Evolutionary conservation across 2,888 invertebrate species (phyloP).

Genomic region (Parascotia fuliginaria): DNA sequence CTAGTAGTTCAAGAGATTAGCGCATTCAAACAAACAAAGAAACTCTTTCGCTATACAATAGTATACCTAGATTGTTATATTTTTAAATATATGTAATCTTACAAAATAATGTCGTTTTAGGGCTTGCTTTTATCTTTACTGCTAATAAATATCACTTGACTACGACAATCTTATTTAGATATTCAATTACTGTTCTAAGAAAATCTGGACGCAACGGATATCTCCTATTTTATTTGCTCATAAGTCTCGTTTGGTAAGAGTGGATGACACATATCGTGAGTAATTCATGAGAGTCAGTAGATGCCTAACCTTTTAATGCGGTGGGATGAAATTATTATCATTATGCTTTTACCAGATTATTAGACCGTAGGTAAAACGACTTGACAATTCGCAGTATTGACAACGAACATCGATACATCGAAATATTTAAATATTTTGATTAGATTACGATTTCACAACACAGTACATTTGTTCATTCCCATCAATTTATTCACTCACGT

Average conservation of each 20-base stretch:
- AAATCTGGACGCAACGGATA: slow-evolving; percentile 52
- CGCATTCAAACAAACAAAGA: too few species aligned
- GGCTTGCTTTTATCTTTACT: too few species aligned
- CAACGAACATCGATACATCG: background rate
- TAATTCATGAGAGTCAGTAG: slow-evolving; percentile 53
- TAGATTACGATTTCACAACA: background rate
- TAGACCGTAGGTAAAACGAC: background rate
- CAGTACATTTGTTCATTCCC: background rate
- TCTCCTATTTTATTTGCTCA: slow-evolving; percentile 44
- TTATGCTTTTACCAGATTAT: slow-evolving; percentile 9
- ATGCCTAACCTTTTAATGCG: slow-evolving; percentile 56
- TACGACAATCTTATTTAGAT: slow-evolving; percentile 1
- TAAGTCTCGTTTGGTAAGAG: slow-evolving; percentile 52
- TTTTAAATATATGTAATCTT: too few species aligned
- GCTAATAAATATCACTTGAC: too few species aligned
- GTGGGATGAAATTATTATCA: background rate
- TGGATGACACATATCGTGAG: slow-evolving; percentile 71
- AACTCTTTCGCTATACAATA: too few species aligned
- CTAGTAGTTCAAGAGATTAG: too few species aligned
- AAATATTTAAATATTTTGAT: background rate
- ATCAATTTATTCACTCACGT: background rate
- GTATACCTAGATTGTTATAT: too few species aligned
- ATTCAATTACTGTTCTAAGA: slow-evolving; percentile 29
- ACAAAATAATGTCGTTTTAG: too few species aligned
- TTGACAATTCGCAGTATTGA: background rate